Percentiles rank a stretch among this genome's conserved stretches.
phyloP scores from a whole-genome alignment of 2,113 vertebrate species.

The Pleuronectes platessa region DNA sequence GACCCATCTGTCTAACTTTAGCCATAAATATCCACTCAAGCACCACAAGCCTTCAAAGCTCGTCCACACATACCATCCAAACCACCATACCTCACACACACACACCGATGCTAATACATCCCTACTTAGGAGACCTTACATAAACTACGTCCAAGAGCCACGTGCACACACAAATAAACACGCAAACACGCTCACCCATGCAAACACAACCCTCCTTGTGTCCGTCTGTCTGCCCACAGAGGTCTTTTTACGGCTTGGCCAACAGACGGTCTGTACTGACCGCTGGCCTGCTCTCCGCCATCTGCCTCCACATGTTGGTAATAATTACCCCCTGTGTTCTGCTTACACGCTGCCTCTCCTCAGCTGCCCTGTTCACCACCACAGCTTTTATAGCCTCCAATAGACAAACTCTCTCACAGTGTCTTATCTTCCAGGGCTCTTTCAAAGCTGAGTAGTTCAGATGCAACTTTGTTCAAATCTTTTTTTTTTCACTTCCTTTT shows the following conservation, averaged over 20 bases:
- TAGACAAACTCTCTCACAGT: background rate
- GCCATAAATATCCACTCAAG: conserved; percentile 54
- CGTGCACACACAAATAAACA: conserved; percentile 43
- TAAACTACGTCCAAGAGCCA: conserved; percentile 49
- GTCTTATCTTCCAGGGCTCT: conserved; percentile 8
- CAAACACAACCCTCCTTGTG: conserved; percentile 60
- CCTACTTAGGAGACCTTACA: conserved; percentile 35
- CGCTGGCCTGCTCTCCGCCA: conserved; percentile 53
- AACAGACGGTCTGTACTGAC: conserved; percentile 63
- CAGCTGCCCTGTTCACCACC: conserved; percentile 36
- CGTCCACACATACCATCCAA: conserved; percentile 44
- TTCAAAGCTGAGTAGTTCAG: background rate
- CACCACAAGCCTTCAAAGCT: conserved; percentile 57
- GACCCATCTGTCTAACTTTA: conserved; percentile 47
- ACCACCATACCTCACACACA: conserved; percentile 25
- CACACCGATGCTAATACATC: conserved; percentile 32
- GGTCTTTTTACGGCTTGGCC: conserved; percentile 74
- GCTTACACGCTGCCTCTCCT: conserved; percentile 32
- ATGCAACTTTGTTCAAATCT: background rate
- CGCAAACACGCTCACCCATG: conserved; percentile 49
- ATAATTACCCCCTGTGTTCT: conserved; percentile 66
- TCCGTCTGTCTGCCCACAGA: conserved; percentile 71
- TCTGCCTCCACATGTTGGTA: conserved; percentile 56
- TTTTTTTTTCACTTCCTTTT: no score
- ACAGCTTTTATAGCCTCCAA: background rate